phyloP scores from a whole-genome alignment of 2,113 vertebrate species.

The Nesoenas mayeri region DNA sequence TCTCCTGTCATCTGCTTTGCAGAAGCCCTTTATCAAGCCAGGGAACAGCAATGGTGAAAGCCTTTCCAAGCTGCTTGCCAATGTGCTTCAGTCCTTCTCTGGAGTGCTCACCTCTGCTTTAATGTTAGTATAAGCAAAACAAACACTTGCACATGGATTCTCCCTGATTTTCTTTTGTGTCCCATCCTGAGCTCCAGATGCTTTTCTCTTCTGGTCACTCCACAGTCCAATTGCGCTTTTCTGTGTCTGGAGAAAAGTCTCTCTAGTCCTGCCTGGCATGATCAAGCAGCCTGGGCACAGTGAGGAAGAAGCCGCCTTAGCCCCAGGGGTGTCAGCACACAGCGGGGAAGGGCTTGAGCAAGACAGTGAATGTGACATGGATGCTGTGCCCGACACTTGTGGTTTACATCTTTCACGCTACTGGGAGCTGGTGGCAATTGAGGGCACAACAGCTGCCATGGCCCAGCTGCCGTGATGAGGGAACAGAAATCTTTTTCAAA shows the following conservation, averaged over 20 bases:
- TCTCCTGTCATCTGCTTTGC: neutral
- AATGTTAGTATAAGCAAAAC: neutral
- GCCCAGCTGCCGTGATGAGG: neutral
- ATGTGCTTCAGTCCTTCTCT: neutral
- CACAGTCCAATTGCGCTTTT: neutral
- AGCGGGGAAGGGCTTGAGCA: neutral
- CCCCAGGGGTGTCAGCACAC: neutral
- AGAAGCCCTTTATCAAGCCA: neutral
- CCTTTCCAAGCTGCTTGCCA: neutral
- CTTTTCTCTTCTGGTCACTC: neutral
- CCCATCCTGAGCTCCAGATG: neutral
- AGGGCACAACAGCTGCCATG: neutral
- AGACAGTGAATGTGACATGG: neutral
- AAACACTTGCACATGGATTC: neutral
- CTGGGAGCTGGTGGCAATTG: neutral
- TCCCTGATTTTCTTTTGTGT: neutral
- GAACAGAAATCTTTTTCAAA: neutral
- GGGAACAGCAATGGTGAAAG: neutral
- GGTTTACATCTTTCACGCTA: neutral
- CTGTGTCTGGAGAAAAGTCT: neutral
- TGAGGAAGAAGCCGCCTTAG: neutral
- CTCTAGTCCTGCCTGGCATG: neutral
- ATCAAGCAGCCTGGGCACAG: neutral
- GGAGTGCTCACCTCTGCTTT: neutral
- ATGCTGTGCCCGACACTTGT: fast-evolving